Percentiles rank a stretch among this genome's conserved stretches.
Evolutionary conservation across 2,888 invertebrate species (phyloP).

Genomic region (Calliphora vomitoria): DNA sequence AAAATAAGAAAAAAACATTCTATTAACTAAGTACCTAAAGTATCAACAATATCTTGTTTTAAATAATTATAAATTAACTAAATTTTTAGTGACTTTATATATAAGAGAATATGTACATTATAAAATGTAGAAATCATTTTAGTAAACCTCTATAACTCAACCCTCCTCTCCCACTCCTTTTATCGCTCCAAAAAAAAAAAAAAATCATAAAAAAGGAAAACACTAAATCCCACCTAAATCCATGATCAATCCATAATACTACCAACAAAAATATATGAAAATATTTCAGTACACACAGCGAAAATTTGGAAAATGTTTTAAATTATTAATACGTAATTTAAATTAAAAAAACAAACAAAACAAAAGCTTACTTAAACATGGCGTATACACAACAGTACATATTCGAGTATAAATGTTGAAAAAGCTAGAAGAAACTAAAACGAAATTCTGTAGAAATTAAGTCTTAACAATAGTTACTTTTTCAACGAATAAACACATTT

Average conservation of each 20-base stretch:
- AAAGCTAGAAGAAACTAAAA: conserved; percentile 32
- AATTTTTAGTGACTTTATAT: conserved; percentile 74
- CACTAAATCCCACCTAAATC: conserved; percentile 76
- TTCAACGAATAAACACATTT: conserved; percentile 71
- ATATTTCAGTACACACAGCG: conserved; percentile 54
- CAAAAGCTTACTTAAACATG: conserved; percentile 45
- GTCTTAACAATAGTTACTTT: conserved; percentile 73
- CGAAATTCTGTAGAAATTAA: conserved; percentile 63
- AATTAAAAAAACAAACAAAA: not conserved
- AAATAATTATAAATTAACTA: conserved; percentile 62
- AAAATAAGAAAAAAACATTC: conserved; percentile 55
- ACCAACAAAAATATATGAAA: conserved; percentile 5
- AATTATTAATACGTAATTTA: conserved; percentile 26
- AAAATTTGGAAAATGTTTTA: conserved; percentile 50
- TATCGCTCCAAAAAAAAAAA: too few species aligned
- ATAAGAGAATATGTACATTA: conserved; percentile 62
- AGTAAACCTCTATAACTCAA: conserved; percentile 7
- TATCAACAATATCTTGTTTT: conserved; percentile 59
- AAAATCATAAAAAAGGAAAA: conserved; percentile 47
- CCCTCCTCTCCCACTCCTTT: not conserved
- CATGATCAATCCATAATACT: conserved; percentile 45
- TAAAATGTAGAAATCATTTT: conserved; percentile 40
- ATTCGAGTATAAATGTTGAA: conserved; percentile 31
- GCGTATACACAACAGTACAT: conserved; percentile 31
- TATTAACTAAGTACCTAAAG: conserved; percentile 80